A percentile compares a stretch with the other conserved stretches of the same genome.
Evolutionary conservation across 2,797 vertebrate genomes (phyloP).

Genomic region (Melanogrammus aeglefinus): DNA sequence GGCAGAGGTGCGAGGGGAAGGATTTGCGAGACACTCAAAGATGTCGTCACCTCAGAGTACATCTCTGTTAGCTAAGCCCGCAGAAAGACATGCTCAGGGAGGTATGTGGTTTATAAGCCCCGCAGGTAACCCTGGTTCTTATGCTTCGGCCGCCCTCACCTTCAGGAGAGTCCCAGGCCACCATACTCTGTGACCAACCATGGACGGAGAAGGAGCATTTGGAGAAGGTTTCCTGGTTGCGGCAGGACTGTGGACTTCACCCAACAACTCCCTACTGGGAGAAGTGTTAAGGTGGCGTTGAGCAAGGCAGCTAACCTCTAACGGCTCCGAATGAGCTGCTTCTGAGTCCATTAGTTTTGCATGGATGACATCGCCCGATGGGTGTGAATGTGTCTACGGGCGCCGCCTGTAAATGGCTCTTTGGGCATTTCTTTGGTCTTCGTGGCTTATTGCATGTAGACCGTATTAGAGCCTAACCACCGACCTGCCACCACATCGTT

Average conservation of each 20-base stretch:
- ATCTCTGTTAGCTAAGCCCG: conserved; percentile 42
- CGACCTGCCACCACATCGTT: background rate
- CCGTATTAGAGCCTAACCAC: background rate
- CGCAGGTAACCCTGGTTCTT: conserved; percentile 44
- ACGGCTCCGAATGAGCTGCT: background rate
- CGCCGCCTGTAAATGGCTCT: background rate
- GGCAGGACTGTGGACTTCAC: background rate
- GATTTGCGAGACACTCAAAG: conserved; percentile 59
- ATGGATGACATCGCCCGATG: background rate
- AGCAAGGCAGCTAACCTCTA: background rate
- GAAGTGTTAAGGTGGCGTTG: background rate
- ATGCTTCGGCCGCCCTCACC: conserved; percentile 58
- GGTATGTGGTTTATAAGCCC: conserved; percentile 49
- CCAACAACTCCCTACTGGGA: background rate
- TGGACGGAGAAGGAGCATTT: background rate
- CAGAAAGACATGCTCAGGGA: conserved; percentile 43
- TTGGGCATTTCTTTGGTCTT: background rate
- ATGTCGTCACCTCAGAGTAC: conserved; percentile 62
- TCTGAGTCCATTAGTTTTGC: background rate
- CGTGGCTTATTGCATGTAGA: background rate
- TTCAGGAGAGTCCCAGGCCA: conserved; percentile 52
- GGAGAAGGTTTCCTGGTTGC: background rate
- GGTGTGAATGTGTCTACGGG: background rate
- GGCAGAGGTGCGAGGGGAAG: conserved; percentile 24
- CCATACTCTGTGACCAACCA: background rate